phyloP scores from a whole-genome alignment of 2,113 vertebrate genomes.

The Donacobius atricapilla region DNA sequence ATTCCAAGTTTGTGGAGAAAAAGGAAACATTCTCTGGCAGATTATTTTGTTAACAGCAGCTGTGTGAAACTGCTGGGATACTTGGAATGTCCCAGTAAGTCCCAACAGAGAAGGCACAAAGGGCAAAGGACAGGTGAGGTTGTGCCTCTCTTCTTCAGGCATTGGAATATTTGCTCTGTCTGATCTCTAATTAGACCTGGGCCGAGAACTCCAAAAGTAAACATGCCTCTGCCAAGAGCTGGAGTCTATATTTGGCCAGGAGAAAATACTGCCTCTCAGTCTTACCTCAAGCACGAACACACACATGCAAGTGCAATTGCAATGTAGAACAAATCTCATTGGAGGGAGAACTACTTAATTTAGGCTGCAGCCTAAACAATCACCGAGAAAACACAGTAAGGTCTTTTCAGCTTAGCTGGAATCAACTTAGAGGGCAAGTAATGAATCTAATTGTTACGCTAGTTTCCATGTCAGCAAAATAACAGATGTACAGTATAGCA shows the following conservation, averaged over 20 bases:
- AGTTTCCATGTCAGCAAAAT: slow-evolving; percentile 75
- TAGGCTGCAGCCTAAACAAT: slow-evolving; percentile 23
- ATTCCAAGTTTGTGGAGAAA: slow-evolving; percentile 28
- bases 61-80: slow-evolving; percentile 10
- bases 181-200: neutral
- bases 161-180: neutral
- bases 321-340: neutral
- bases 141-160: neutral
- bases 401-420: slow-evolving; percentile 50
- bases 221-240: neutral
- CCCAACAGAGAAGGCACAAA: neutral
- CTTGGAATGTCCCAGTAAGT: neutral
- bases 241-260: neutral
- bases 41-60: slow-evolving; percentile 27
- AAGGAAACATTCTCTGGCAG: slow-evolving; percentile 3
- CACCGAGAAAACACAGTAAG: neutral
- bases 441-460: slow-evolving; percentile 69
- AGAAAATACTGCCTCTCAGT: slow-evolving; percentile 1
- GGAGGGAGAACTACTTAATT: slow-evolving; percentile 18
- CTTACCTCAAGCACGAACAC: neutral
- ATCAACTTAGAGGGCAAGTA: slow-evolving; percentile 53
- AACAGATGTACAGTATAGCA: slow-evolving; percentile 71
- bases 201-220: neutral
- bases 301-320: neutral
- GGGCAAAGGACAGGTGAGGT: slow-evolving; percentile 26